Evolutionary conservation across 2,888 invertebrate species (phyloP).

Genomic region (Danaus chrysippus): DNA sequence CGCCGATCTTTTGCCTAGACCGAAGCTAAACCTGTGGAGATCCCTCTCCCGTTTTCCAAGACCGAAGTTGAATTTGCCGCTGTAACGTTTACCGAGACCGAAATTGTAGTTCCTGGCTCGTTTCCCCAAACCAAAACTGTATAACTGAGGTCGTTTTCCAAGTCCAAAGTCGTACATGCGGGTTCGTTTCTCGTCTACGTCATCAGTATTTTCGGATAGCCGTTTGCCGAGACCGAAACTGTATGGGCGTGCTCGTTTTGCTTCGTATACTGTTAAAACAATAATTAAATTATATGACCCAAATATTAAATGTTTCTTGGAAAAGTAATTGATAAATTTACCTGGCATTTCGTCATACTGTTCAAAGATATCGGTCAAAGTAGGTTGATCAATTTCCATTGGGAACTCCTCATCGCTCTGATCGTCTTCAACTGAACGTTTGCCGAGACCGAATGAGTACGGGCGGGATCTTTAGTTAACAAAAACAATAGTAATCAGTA

Average conservation of each 20-base stretch:
- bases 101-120: conserved; percentile 72
- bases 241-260: conserved; percentile 81
- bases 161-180: conserved; percentile 69
- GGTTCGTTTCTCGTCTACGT: conserved; percentile 60
- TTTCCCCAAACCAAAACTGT: conserved; percentile 76
- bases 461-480: conserved; percentile 46
- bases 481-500: conserved; percentile 15
- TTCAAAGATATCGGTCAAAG: conserved; percentile 59
- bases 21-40: conserved; percentile 75
- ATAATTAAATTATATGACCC: background rate
- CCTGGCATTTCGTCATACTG: conserved; percentile 64
- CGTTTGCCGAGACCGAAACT: conserved; percentile 86
- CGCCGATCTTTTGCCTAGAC: conserved; percentile 75
- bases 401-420: conserved; percentile 54
- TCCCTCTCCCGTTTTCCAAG: conserved; percentile 77
- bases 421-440: conserved; percentile 68
- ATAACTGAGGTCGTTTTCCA: conserved; percentile 66
- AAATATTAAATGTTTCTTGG: background rate
- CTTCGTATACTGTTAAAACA: conserved; percentile 51
- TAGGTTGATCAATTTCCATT: conserved; percentile 56
- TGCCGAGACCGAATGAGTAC: conserved; percentile 70
- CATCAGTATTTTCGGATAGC: conserved; percentile 48
- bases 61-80: conserved; percentile 77
- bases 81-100: conserved; percentile 77
- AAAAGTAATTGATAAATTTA: conserved; percentile 13